phyloP scores from a whole-genome alignment of 2,113 vertebrate species.

The Tichodroma muraria region DNA sequence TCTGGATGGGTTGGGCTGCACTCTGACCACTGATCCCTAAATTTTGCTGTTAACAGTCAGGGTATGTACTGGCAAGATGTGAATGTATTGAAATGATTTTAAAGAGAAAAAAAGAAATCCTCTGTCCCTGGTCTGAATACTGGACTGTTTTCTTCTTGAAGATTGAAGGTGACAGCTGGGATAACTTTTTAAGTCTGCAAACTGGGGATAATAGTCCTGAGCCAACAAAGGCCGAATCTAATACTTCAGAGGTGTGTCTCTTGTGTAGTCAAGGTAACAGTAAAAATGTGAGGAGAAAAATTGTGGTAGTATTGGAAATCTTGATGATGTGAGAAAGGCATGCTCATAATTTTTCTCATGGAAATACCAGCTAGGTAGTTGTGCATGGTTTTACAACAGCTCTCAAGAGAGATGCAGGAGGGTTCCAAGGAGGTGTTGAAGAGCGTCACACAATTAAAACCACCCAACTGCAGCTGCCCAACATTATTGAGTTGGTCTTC shows the following conservation, averaged over 20 bases:
- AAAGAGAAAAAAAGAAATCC: not conserved
- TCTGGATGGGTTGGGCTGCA: not conserved
- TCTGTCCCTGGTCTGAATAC: not conserved
- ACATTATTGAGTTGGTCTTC: not conserved
- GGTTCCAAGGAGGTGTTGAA: not conserved
- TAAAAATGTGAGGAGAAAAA: not conserved
- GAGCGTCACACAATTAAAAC: not conserved
- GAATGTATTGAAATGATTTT: not conserved
- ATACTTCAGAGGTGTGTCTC: not conserved
- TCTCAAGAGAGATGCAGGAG: not conserved
- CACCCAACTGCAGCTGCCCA: no score
- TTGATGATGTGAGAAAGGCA: not conserved
- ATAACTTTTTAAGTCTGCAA: not conserved
- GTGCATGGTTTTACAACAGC: not conserved
- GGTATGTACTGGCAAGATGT: not conserved
- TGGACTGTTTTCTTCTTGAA: not conserved
- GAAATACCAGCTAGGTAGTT: accelerated
- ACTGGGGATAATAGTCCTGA: not conserved
- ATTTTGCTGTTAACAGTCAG: not conserved
- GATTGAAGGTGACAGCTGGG: not conserved
- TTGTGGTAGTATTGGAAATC: not conserved
- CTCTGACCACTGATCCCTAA: not conserved
- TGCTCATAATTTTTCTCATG: not conserved
- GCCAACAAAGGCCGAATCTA: not conserved
- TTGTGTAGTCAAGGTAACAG: not conserved